phyloP scores from a whole-genome alignment of 2,113 vertebrate genomes.

The Talpa occidentalis region DNA sequence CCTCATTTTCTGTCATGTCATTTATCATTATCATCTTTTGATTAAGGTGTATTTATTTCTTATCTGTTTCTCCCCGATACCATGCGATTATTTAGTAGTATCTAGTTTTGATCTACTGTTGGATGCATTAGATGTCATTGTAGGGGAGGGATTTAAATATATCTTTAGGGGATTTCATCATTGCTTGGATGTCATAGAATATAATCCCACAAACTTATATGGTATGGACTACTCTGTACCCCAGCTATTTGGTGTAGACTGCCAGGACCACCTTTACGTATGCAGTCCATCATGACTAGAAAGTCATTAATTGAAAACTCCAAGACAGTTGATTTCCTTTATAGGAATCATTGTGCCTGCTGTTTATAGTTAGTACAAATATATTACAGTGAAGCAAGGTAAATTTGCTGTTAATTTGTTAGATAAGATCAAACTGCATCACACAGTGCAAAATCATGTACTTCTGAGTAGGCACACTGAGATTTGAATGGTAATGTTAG shows the following conservation, averaged over 20 bases:
- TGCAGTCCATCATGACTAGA: too few species aligned
- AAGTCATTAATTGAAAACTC: too few species aligned
- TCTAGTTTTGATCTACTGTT: background rate
- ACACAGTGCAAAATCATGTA: background rate
- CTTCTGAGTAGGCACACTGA: background rate
- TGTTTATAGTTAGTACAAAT: background rate
- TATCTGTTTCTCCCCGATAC: background rate
- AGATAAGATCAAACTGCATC: background rate
- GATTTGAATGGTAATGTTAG: background rate
- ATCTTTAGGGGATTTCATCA: too few species aligned
- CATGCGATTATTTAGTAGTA: background rate
- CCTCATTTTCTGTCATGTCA: background rate
- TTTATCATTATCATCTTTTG: background rate
- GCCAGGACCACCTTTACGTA: too few species aligned
- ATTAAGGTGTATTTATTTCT: background rate
- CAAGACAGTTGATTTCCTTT: background rate
- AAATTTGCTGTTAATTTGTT: conserved; percentile 7
- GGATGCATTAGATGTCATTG: background rate
- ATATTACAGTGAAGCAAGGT: background rate
- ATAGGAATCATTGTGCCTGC: background rate
- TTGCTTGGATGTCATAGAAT: too few species aligned
- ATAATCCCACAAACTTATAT: too few species aligned
- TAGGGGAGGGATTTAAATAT: too few species aligned
- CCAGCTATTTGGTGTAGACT: too few species aligned
- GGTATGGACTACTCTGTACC: too few species aligned